These are phyloP conservation scores for Teleiodes luculella DNA, from an alignment of 2,888 invertebrate species.

Conservation along the genomic window DNA sequence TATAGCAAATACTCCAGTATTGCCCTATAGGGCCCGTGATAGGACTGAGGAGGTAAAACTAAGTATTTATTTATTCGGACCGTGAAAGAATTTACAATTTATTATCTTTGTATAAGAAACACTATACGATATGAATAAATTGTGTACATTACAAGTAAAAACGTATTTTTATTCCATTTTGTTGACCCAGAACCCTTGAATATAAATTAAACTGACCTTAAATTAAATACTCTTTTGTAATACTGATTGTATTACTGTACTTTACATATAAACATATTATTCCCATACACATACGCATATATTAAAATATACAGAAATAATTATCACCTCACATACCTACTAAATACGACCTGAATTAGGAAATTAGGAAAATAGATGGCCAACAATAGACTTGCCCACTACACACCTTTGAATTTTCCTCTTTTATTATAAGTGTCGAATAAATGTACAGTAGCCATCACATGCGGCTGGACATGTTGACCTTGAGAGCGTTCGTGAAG, in stretches of 20 bases:
- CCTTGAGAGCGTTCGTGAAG: too few relatives aligned
- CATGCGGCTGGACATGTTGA: too few relatives aligned
- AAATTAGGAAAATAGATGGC: too few relatives aligned
- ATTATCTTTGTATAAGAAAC: constrained; percentile 77
- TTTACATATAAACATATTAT: too few relatives aligned
- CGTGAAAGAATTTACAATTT: constrained; percentile 75
- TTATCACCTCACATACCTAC: not conserved
- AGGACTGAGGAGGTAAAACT: constrained; percentile 59
- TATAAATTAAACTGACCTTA: not conserved
- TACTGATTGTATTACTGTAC: not conserved
- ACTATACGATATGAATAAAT: constrained; percentile 77
- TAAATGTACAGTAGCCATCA: too few relatives aligned
- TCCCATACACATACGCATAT: too few relatives aligned
- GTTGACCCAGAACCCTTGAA: not conserved
- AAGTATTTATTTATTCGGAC: constrained; percentile 77
- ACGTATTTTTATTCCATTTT: constrained; percentile 54
- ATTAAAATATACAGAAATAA: too few relatives aligned
- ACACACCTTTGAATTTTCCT: too few relatives aligned
- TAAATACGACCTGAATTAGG: not conserved
- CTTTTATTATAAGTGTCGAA: too few relatives aligned
- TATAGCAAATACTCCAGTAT: constrained; percentile 53
- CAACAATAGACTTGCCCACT: too few relatives aligned
- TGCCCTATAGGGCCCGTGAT: constrained; percentile 64
- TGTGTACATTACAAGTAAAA: constrained; percentile 72
- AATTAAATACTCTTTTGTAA: not conserved